Percentiles rank a stretch among this genome's conserved stretches.
These are phyloP conservation scores for Mesochorus sp. DNA, from an alignment of 2,888 invertebrate species.

Conservation along the genomic window DNA sequence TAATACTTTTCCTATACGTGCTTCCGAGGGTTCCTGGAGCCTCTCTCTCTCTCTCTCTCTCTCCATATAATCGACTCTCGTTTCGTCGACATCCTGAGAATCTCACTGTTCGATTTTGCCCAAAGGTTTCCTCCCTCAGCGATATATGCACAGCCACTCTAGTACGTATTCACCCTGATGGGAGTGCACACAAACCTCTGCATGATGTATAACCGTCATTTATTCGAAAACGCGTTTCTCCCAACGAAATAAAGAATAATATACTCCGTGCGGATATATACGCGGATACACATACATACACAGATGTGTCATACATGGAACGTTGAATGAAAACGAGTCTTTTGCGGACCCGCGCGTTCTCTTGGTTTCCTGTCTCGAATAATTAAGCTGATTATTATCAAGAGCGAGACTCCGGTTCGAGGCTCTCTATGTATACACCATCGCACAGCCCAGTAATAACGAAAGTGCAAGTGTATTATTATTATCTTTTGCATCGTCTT, in stretches of 20 bases:
- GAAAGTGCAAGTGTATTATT: slow-evolving; percentile 23
- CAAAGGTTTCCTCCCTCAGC: slow-evolving; percentile 4
- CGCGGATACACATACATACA: neutral
- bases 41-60: slow-evolving; percentile 19
- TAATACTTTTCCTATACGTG: slow-evolving; percentile 51
- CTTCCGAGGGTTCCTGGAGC: slow-evolving; percentile 17
- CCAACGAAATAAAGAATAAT: slow-evolving; percentile 4
- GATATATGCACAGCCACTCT: neutral
- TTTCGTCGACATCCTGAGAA: slow-evolving; percentile 22
- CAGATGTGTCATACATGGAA: neutral
- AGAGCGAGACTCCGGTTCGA: slow-evolving; percentile 5
- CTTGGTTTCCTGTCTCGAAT: slow-evolving; percentile 42
- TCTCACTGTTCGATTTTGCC: neutral
- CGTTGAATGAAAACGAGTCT: slow-evolving; percentile 40
- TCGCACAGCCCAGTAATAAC: neutral
- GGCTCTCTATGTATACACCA: neutral
- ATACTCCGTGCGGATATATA: neutral
- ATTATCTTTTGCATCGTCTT: neutral
- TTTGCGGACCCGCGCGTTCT: slow-evolving; percentile 2
- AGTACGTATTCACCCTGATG: neutral
- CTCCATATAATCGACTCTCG: slow-evolving; percentile 59
- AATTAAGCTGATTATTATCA: slow-evolving; percentile 47
- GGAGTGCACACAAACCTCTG: neutral
- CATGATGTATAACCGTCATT: slow-evolving; percentile 6
- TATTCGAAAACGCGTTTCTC: slow-evolving; percentile 2